Evolutionary conservation across 2,888 invertebrate species (phyloP), one percentile per base, ranked within the genome.

Genomic region (Meloe dianella): DNA sequence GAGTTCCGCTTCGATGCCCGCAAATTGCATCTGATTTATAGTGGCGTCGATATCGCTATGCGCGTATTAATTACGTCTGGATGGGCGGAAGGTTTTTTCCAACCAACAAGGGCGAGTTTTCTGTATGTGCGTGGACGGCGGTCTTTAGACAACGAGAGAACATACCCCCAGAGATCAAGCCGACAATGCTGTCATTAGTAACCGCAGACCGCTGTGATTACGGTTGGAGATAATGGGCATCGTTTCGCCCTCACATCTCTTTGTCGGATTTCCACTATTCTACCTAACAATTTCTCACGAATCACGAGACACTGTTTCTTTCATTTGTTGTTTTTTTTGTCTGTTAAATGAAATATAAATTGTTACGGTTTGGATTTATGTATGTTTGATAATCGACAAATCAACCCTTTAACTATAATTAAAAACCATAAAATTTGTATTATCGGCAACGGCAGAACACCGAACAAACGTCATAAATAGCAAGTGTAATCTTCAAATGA

Each of bases 401-500:
- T 10, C 24, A 22, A 24, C 24, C 47, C 47, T 47, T 2, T 47
- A 12, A 12, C 0, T 47, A 64, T 71, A 74, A 75, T 76, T 74
- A 77, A 78, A 76, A 75, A 73, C n/a, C 78, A 77, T 77, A 74
- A 78, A 79, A 77, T 71, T 70, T 71, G 71, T 74, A 77, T 75
- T 79, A 80, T 80, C 80, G 74, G 77, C 71, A 71, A 73, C 73
- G 75, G 71, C 75, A 75, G 76, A 72, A 74, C 68, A 71, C 69
- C 71, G 75, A 61, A 67, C 77, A 79, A 79, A 79, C 77, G 77
- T 73, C 69, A 80, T 80, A 80, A 80, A 80, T 80, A 79, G 69
- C 73, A 74, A 71, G 71, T 73, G 74, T 80, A 80, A 81, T 80
- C 80, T 80, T 80, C 71, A 75, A 78, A 78, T 78, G 79, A 77